Evolutionary conservation across 2,797 vertebrate species (phyloP).

Genomic region (Gadopsis marmoratus): DNA sequence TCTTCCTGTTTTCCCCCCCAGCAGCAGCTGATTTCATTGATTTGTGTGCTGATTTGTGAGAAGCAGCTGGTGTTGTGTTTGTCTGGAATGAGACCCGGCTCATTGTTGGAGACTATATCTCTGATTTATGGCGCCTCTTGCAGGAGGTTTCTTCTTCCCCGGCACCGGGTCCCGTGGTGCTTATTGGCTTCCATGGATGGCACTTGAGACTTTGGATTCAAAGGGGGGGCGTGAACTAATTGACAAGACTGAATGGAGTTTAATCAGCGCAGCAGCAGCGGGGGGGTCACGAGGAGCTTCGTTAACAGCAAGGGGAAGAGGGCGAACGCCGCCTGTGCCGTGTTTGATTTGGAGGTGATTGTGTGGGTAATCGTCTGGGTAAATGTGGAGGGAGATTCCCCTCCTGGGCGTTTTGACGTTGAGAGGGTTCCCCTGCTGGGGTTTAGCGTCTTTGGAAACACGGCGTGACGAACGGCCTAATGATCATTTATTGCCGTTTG

Average conservation of each 20-base stretch:
- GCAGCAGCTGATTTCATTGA: slow-evolving; percentile 3
- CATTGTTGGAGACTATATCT: not conserved
- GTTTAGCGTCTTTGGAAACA: slow-evolving; percentile 5
- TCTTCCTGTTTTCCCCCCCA: not conserved
- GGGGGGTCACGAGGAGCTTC: slow-evolving; percentile 13
- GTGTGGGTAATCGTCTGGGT: slow-evolving; percentile 52
- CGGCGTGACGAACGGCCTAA: slow-evolving; percentile 35
- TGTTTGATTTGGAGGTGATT: slow-evolving; percentile 53
- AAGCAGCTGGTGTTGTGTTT: slow-evolving; percentile 39
- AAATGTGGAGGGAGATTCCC: slow-evolving; percentile 47
- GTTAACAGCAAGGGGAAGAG: slow-evolving; percentile 26
- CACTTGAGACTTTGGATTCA: slow-evolving; percentile 14
- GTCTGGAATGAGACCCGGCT: not conserved
- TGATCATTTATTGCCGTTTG: slow-evolving; percentile 59
- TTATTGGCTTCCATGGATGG: slow-evolving; percentile 17
- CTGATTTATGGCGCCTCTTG: slow-evolving; percentile 26
- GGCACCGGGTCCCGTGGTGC: not conserved
- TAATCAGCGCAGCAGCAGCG: slow-evolving; percentile 23
- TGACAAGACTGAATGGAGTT: slow-evolving; percentile 45
- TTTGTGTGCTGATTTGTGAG: slow-evolving; percentile 16
- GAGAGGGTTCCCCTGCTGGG: slow-evolving; percentile 43
- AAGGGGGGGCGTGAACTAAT: slow-evolving; percentile 49
- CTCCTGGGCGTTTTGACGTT: slow-evolving; percentile 22
- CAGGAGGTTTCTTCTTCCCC: not conserved
- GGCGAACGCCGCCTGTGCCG: not conserved